Conservation (phyloP, 37 sponge, comb jelly and placozoan genomes). For the Oscarella lobularis region DNA sequence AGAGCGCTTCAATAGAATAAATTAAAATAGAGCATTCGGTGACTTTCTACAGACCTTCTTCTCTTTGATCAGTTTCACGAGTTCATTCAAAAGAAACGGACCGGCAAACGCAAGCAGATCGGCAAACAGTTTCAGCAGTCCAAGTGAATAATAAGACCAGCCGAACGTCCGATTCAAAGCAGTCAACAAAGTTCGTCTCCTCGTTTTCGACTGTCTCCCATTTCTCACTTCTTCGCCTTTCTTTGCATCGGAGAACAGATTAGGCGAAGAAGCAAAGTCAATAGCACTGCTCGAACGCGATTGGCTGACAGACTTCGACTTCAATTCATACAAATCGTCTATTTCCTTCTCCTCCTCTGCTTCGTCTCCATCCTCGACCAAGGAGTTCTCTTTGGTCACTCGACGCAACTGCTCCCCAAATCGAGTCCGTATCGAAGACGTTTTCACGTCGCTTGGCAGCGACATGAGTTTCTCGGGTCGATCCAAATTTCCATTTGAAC, state of each 20-base stretch:
- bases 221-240: no score
- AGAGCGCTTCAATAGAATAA: background rate
- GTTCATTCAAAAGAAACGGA: slow-evolving; percentile 68
- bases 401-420: slow-evolving; percentile 19
- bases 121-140: slow-evolving; percentile 59
- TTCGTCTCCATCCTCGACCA: slow-evolving; percentile 3
- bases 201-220: no score
- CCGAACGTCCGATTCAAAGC: slow-evolving; percentile 81
- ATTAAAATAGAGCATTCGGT: no score
- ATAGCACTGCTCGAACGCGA: background rate
- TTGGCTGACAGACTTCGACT: background rate
- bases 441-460: slow-evolving; percentile 38
- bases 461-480: slow-evolving; percentile 34
- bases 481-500: slow-evolving; percentile 32
- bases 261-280: background rate
- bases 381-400: background rate
- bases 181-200: slow-evolving; percentile 26
- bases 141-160: slow-evolving; percentile 80
- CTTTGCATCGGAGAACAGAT: background rate
- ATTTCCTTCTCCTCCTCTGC: background rate
- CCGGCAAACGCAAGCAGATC: slow-evolving; percentile 77
- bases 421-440: slow-evolving; percentile 14
- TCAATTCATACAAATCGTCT: background rate
- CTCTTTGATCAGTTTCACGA: slow-evolving; percentile 77
- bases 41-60: no score